Evolutionary conservation across 2,888 invertebrate species (phyloP), one percentile per base, ranked within the genome.

Genomic region (Tetramorium bicarinatum): DNA sequence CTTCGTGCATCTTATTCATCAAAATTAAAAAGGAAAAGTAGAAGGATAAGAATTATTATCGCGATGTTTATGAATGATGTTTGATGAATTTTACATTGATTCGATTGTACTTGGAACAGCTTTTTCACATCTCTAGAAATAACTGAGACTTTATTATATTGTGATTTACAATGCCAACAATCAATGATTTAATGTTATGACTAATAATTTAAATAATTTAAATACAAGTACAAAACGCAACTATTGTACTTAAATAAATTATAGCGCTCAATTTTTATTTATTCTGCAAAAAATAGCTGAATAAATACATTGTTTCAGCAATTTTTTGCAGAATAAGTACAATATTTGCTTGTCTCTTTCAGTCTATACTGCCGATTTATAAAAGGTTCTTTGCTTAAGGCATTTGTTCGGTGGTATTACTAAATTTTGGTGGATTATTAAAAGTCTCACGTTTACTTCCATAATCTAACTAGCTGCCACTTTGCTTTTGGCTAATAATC

Each of bases 381-480:
- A 88, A 82, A 88, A 83, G 71, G 71, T 72, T 75, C 54, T 52
- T 80, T 49, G 75, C 74, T 83, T 88, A 88, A 88, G 88, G 88
- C 88, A 88, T 88, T 88, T 77, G 74, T 87, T 87, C 72, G 87
- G 82, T 88, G 84, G 76, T 82, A 74, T 77, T 47, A 66, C 66
- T 67, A 67, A 67, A 44, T 66, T 67, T 49, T 29, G 18, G 47
- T 47, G 66, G 69, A 87, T 77, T 77, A 85, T 71, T 88, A 85
- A 79, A 88, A 82, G 52, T 87, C 41, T 77, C 76, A 34, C 59
- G 79, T 54, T 59, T 82, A 85, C 13, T 64, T 61, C 38, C 81
- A 54, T 80, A 49, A 61, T 67, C 66, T 76, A 62, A 66, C 79
- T 84, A 87, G 59, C 74, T 76, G 72, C 71, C 79, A 62, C 69